Conservation (phyloP, 1,140 invertebrate species). For the Euura lappo region DNA sequence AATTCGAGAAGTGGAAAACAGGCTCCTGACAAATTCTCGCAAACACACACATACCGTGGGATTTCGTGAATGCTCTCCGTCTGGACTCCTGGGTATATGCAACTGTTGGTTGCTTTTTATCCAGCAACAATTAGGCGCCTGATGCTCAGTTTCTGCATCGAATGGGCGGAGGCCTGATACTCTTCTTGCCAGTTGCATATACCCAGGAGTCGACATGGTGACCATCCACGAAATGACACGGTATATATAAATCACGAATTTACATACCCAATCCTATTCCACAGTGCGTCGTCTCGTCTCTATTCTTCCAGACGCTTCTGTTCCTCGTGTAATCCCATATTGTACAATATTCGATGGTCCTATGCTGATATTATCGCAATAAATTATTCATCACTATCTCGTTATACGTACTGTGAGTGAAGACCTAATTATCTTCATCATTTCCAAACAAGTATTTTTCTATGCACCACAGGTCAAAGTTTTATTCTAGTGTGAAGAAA, state of each 20-base stretch:
- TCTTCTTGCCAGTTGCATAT: too few relatives aligned
- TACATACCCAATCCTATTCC: not conserved
- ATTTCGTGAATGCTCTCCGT: not conserved
- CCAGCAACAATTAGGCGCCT: too few relatives aligned
- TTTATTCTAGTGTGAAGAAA: not conserved
- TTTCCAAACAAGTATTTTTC: too few relatives aligned
- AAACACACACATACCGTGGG: too few relatives aligned
- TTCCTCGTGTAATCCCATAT: not conserved
- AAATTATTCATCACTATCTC: not conserved
- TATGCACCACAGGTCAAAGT: not conserved
- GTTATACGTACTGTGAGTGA: not conserved
- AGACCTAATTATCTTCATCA: too few relatives aligned
- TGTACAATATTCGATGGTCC: not conserved
- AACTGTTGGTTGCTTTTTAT: too few relatives aligned
- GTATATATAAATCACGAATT: not conserved
- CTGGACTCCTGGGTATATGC: too few relatives aligned
- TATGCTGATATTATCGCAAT: not conserved
- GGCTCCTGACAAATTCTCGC: not conserved
- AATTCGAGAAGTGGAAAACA: conserved; percentile 30
- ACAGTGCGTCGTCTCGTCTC: not conserved
- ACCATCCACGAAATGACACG: too few relatives aligned
- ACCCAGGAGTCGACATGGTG: too few relatives aligned
- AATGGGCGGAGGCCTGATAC: too few relatives aligned
- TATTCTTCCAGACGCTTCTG: not conserved
- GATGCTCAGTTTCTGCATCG: too few relatives aligned